A percentile compares a stretch with the other conserved stretches of the same genome.
Evolutionary conservation across 2,113 vertebrate genomes (phyloP).

Genomic region (Pheucticus melanocephalus): DNA sequence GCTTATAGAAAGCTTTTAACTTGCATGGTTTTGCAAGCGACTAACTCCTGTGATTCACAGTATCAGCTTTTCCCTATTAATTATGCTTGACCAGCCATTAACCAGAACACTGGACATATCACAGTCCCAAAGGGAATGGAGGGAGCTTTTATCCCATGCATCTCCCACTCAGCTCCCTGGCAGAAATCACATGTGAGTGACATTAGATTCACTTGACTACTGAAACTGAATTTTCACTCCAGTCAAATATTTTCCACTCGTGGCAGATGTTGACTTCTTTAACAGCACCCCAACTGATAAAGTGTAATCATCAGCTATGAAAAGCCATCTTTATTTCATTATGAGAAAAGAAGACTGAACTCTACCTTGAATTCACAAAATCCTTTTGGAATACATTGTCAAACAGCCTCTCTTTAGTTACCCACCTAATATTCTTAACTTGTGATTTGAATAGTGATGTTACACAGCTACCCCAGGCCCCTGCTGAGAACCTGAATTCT

Average conservation of each 20-base stretch:
- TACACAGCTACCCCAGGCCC: background rate
- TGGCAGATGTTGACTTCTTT: background rate
- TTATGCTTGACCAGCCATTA: background rate
- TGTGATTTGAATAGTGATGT: background rate
- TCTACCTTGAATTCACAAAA: background rate
- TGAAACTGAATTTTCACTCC: background rate
- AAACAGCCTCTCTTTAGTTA: background rate
- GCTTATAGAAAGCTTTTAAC: background rate
- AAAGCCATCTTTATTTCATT: background rate
- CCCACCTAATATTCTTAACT: background rate
- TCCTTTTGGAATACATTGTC: background rate
- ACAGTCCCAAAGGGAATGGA: background rate
- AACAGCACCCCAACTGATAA: background rate
- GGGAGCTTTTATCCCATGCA: background rate
- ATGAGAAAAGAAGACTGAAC: background rate
- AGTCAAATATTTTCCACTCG: background rate
- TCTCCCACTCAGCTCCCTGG: background rate
- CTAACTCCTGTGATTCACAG: background rate
- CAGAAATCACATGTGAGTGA: accelerated
- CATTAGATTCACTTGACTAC: background rate
- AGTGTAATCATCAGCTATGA: background rate
- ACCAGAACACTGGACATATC: background rate
- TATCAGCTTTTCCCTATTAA: background rate
- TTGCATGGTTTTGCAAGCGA: background rate
- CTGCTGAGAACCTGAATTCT: background rate